Percentiles rank a stretch among this genome's conserved stretches.
Conservation (phyloP, 2,797 vertebrate genomes). For the Natrix natrix region DNA sequence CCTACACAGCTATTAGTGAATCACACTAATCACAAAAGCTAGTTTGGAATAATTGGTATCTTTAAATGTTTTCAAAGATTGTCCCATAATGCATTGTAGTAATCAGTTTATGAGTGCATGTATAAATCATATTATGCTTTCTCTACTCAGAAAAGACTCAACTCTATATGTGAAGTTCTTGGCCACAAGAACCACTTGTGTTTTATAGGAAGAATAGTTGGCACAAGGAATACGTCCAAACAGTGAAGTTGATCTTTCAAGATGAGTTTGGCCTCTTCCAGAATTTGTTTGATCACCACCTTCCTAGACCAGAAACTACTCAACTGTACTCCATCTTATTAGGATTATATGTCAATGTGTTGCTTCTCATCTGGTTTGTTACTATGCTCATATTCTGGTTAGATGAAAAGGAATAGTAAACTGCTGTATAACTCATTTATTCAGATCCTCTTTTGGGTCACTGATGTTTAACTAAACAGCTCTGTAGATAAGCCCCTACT, state of each 20-base stretch:
- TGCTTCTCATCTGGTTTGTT: not conserved
- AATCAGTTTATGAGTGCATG: not conserved
- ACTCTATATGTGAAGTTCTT: not conserved
- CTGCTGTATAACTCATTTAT: not conserved
- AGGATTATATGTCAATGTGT: not conserved
- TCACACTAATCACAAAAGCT: not conserved
- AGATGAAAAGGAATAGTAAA: not conserved
- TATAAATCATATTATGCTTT: not conserved
- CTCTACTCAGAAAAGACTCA: not conserved
- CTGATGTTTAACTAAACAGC: not conserved
- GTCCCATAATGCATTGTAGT: not conserved
- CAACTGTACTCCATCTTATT: not conserved
- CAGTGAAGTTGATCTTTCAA: not conserved
- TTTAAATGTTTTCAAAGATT: not conserved
- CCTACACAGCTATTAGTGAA: not conserved
- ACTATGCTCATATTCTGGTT: not conserved
- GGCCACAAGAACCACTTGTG: not conserved
- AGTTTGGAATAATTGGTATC: not conserved
- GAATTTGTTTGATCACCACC: not conserved
- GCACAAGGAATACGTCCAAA: not conserved
- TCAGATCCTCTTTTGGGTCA: not conserved
- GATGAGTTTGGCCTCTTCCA: not conserved
- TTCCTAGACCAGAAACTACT: not conserved
- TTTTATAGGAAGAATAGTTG: not conserved
- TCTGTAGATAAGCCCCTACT: not conserved